These are phyloP conservation scores for Lithophane leautieri DNA, from an alignment of 2,888 invertebrate genomes.

Conservation along the genomic window DNA sequence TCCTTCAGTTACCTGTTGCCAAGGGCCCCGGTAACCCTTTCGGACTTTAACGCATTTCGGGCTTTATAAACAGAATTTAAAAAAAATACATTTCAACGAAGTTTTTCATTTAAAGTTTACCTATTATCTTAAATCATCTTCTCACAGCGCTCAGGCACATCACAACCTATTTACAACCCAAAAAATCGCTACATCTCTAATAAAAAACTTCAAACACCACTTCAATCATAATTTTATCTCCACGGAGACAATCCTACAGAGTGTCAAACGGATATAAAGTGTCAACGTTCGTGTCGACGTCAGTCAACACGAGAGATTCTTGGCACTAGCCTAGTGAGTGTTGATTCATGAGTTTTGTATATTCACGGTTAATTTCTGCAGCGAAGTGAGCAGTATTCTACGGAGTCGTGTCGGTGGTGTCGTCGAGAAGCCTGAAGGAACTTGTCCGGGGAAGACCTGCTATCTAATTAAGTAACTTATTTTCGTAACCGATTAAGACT, in stretches of 20 bases:
- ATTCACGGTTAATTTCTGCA: slow-evolving; percentile 20
- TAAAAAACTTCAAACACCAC: background rate
- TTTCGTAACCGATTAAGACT: too few species aligned
- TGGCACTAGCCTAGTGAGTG: slow-evolving; percentile 29
- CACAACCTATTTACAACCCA: slow-evolving; percentile 3
- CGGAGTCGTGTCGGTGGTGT: background rate
- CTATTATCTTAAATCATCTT: background rate
- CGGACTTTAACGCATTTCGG: too few species aligned
- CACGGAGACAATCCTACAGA: slow-evolving; percentile 10
- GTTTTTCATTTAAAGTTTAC: too few species aligned
- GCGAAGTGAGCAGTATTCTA: slow-evolving; percentile 22
- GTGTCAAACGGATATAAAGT: slow-evolving; percentile 32
- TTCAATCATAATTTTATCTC: slow-evolving; percentile 26
- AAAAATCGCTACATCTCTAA: background rate
- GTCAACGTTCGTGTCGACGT: slow-evolving; percentile 34
- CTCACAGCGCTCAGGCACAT: background rate
- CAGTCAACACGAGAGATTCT: slow-evolving; percentile 38
- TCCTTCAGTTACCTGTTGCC: too few species aligned
- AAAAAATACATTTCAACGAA: too few species aligned
- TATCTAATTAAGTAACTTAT: too few species aligned
- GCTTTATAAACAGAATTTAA: too few species aligned
- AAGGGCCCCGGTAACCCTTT: too few species aligned
- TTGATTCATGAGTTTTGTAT: slow-evolving; percentile 34
- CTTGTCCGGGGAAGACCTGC: background rate
- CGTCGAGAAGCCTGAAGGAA: background rate